Conservation (phyloP, 2,113 vertebrate genomes). For the Atlantisia rogersi region DNA sequence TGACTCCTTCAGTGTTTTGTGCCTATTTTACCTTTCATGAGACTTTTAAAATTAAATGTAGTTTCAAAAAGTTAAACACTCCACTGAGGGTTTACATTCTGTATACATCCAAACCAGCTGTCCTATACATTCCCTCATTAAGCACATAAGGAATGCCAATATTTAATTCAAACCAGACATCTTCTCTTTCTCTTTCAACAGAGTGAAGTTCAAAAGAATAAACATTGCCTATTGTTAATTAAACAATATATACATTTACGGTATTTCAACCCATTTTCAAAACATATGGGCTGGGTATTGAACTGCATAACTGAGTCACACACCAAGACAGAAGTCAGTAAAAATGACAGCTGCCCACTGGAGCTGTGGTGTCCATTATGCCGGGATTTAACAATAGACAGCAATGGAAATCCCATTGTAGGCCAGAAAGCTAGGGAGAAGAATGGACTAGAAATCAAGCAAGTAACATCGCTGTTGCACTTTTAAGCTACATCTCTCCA, state of each 20-base stretch:
- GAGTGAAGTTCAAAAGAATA: not conserved
- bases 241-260: not conserved
- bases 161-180: not conserved
- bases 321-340: slow-evolving; percentile 21
- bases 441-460: not conserved
- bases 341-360: slow-evolving; percentile 28
- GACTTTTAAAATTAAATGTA: slow-evolving; percentile 18
- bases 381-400: not conserved
- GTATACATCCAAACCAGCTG: not conserved
- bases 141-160: not conserved
- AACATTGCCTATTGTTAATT: slow-evolving; percentile 17
- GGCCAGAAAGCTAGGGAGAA: not conserved
- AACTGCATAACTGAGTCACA: not conserved
- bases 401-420: not conserved
- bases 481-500: not conserved
- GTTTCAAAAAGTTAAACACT: slow-evolving; percentile 2
- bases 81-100: not conserved
- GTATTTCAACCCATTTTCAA: slow-evolving; percentile 15
- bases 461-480: not conserved
- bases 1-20: not conserved
- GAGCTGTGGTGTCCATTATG: not conserved
- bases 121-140: not conserved
- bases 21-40: not conserved
- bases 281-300: not conserved
- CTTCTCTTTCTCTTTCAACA: not conserved